Percentiles rank a stretch among this genome's conserved stretches.
Conservation (phyloP, 2,888 invertebrate species). For the Sphaerophoria rueppellii region DNA sequence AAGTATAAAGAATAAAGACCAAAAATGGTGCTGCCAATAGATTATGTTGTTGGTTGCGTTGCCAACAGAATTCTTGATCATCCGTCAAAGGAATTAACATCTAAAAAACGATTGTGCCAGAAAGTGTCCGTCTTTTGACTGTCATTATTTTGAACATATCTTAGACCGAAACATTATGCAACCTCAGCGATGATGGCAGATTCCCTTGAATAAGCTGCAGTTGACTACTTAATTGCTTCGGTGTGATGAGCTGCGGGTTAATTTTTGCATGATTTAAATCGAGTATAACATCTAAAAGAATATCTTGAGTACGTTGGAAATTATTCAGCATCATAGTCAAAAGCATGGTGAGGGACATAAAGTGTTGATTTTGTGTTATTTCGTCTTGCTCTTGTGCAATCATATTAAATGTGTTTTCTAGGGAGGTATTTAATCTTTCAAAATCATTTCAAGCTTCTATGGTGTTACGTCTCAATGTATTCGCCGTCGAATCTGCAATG, state of each 20-base stretch:
- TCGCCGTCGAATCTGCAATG: too few relatives aligned
- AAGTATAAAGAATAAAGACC: too few relatives aligned
- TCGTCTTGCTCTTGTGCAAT: constrained; percentile 3
- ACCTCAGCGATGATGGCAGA: background rate
- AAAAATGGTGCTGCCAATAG: too few relatives aligned
- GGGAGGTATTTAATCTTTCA: too few relatives aligned
- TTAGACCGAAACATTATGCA: background rate
- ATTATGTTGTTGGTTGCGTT: too few relatives aligned
- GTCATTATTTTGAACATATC: constrained; percentile 37
- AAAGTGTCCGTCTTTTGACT: constrained; percentile 23
- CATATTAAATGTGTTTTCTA: background rate
- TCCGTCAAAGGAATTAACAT: too few relatives aligned
- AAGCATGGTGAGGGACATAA: constrained; percentile 9
- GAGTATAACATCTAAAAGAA: constrained; percentile 15
- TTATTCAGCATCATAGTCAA: constrained; percentile 19
- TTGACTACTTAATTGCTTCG: constrained; percentile 12
- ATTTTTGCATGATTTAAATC: constrained; percentile 26
- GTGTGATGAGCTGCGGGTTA: constrained; percentile 30
- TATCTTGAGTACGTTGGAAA: constrained; percentile 16
- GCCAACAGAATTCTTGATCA: too few relatives aligned
- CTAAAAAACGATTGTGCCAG: too few relatives aligned
- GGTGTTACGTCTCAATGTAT: too few relatives aligned
- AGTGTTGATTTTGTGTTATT: background rate
- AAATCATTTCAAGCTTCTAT: too few relatives aligned
- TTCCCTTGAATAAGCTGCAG: background rate